Base-by-base conservation (phyloP, 2,113 vertebrate species). In the Melanostigma gelatinosum region DNA sequence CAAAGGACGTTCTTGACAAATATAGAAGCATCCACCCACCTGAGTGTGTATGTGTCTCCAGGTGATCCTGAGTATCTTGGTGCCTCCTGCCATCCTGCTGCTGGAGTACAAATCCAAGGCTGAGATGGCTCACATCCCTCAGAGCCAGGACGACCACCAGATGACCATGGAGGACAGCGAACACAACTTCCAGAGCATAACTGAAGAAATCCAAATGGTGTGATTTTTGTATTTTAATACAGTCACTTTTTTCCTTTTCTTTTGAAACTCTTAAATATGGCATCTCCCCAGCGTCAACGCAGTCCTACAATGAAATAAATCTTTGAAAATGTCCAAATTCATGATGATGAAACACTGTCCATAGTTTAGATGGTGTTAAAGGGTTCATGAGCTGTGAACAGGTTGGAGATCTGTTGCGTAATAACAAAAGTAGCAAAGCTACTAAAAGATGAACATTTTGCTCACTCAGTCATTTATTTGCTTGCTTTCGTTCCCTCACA, bases 161-260 rank as follows among this genome's bases (percentile, higher is more conserved):
- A 99, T 99, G 96, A 96, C 97, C 71, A 98, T 98, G 97, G 98
- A 99, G 91, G 98, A 99, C 87, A 99, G 98, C n/a, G 97, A 99
- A 71, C 96, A 97, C 94, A 98, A 97, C 93, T 97, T 98, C 86
- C 97, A 98, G 87, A 95, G 94, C 70, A 87, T 93, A 29, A 77
- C 93, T 38, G 98, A 99, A 78, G 97, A 99, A 78, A 99, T 99
- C 80, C 97, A 96, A 20, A 98, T 99, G 98, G 98, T 95, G 48
- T 36, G 86, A 63, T 61, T 5, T 72, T 24, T 24, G 3, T 42
- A 3, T 40, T 42, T 42, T 32, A 8, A 52, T n/a, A 52, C 20
- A 2, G 22, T 10, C 50, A 13, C 12, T 2, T 40, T 70, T 24
- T 38, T 64, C 1, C 20, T 50, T 34, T 29, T 15, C 4, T 9